phyloP scores from a whole-genome alignment of 2,888 invertebrate species.

The Chromoteleia sp. region DNA sequence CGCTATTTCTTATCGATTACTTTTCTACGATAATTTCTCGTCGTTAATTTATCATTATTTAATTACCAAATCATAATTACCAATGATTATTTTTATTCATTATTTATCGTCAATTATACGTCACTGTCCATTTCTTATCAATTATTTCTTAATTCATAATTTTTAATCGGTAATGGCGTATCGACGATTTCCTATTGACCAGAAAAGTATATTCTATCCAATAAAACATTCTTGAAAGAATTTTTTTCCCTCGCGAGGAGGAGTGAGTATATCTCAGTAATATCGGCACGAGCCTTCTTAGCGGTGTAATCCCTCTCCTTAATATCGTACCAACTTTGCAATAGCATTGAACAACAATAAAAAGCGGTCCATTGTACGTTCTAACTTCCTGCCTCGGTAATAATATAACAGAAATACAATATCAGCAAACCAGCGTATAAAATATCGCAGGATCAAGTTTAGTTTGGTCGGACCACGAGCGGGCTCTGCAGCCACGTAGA shows the following conservation, averaged over 20 bases:
- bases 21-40: too few species aligned
- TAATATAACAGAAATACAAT: slow-evolving; percentile 51
- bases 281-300: slow-evolving; percentile 25
- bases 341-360: slow-evolving; percentile 46
- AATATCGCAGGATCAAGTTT: slow-evolving; percentile 44
- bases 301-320: slow-evolving; percentile 22
- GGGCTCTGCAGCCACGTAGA: slow-evolving; percentile 11
- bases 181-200: not conserved
- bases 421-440: slow-evolving; percentile 40
- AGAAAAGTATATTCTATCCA: not conserved
- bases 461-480: slow-evolving; percentile 9
- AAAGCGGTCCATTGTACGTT: slow-evolving; percentile 25
- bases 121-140: too few species aligned
- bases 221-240: not conserved
- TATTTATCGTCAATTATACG: too few species aligned
- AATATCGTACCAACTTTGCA: slow-evolving; percentile 38
- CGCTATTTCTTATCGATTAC: too few species aligned
- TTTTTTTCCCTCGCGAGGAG: not conserved
- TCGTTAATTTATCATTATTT: too few species aligned
- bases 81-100: too few species aligned
- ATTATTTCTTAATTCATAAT: too few species aligned
- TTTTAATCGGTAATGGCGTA: too few species aligned
- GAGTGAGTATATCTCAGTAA: slow-evolving; percentile 10
- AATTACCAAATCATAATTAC: too few species aligned
- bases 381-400: slow-evolving; percentile 22